phyloP scores from a whole-genome alignment of 2,113 vertebrate genomes.

The Petromus typicus region DNA sequence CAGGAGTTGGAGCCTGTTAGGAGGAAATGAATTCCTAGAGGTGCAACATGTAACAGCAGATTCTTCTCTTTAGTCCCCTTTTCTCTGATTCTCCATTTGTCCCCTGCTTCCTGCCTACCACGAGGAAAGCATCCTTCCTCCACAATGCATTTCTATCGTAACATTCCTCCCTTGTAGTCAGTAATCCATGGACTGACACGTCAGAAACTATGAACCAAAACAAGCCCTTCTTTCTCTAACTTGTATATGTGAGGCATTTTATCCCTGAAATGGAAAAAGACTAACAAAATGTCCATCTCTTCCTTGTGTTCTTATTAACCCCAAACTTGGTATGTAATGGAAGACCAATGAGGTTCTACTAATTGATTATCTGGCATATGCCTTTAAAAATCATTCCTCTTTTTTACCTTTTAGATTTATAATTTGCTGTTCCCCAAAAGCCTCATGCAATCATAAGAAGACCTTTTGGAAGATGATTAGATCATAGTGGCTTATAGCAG shows the following conservation, averaged over 20 bases:
- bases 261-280: background rate
- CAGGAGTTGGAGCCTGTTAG: background rate
- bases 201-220: background rate
- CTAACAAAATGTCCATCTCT: background rate
- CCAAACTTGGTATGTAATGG: background rate
- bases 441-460: background rate
- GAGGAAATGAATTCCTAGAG: background rate
- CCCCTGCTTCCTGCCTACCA: background rate
- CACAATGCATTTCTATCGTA: background rate
- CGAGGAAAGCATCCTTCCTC: background rate
- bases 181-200: background rate
- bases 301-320: background rate
- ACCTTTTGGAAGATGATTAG: background rate
- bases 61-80: background rate
- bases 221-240: background rate
- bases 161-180: background rate
- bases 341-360: background rate
- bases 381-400: background rate
- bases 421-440: background rate
- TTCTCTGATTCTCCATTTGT: background rate
- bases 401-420: background rate
- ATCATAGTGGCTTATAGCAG: background rate
- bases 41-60: background rate
- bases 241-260: background rate
- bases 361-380: background rate